A percentile compares a stretch with the other conserved stretches of the same genome.
phyloP scores from a whole-genome alignment of 2,888 invertebrate genomes.

The Eledona agricola region DNA sequence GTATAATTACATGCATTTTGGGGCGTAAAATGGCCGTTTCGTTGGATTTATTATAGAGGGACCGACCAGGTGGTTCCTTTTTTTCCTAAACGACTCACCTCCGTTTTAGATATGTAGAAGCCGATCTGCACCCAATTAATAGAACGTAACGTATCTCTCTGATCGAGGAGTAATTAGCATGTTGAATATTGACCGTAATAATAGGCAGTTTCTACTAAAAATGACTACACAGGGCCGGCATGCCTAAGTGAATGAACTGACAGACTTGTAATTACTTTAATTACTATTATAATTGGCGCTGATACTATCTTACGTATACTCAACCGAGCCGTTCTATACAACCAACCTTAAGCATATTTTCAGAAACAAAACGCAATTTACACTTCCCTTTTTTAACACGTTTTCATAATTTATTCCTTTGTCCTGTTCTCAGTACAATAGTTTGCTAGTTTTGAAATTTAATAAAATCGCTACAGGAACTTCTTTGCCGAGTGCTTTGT shows the following conservation, averaged over 20 bases:
- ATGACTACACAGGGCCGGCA: constrained; percentile 11
- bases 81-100: too few species aligned
- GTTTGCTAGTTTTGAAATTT: constrained; percentile 4
- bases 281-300: constrained; percentile 38
- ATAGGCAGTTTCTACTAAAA: constrained; percentile 5
- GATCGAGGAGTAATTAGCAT: constrained; percentile 7
- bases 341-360: constrained; percentile 23
- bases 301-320: constrained; percentile 37
- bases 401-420: background rate
- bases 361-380: constrained; percentile 11
- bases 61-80: constrained; percentile 25
- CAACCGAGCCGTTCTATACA: constrained; percentile 28
- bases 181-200: constrained; percentile 15
- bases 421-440: background rate
- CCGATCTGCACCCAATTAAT: too few species aligned
- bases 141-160: too few species aligned
- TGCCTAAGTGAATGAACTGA: constrained; percentile 37
- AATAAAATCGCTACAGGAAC: too few species aligned
- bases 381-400: constrained; percentile 4
- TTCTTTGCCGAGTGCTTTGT: too few species aligned
- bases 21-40: constrained; percentile 29
- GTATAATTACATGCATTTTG: constrained; percentile 34
- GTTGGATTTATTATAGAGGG: constrained; percentile 26
- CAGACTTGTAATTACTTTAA: constrained; percentile 37
- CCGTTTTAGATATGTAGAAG: too few species aligned